Evolutionary conservation across 2,888 invertebrate genomes (phyloP).

Genomic region (Meghimatium bilineatum): DNA sequence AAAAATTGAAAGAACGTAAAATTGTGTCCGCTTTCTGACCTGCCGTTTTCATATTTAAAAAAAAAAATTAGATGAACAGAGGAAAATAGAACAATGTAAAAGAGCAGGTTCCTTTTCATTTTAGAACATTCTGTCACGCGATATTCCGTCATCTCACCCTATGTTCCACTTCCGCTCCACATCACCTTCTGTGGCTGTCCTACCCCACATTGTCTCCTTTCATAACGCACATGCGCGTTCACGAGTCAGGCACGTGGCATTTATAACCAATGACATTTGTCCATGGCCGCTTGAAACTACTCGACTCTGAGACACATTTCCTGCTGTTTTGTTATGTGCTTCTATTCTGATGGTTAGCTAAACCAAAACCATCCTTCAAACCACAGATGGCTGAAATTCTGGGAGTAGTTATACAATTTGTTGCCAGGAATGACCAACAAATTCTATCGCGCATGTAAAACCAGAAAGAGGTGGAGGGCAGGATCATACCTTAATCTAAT

Average conservation of each 20-base stretch:
- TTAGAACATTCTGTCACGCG: background rate
- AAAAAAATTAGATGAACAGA: background rate
- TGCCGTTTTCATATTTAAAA: background rate
- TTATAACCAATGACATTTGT: background rate
- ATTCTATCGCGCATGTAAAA: too few species aligned
- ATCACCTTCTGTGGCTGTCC: background rate
- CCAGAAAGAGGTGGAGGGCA: too few species aligned
- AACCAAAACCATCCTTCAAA: too few species aligned
- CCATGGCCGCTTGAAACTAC: background rate
- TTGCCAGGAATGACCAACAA: too few species aligned
- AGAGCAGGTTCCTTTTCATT: background rate
- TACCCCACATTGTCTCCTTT: background rate
- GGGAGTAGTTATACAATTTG: too few species aligned
- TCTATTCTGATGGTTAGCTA: too few species aligned
- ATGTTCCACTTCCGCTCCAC: background rate
- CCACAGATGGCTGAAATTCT: too few species aligned
- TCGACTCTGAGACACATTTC: background rate
- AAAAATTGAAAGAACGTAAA: background rate
- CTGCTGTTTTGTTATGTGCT: too few species aligned
- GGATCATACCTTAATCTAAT: too few species aligned
- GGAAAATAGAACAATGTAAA: background rate
- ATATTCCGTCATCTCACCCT: background rate
- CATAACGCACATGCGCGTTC: background rate
- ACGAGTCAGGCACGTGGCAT: background rate
- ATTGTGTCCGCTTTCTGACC: background rate